These are phyloP conservation scores for Caerostris darwini DNA, from an alignment of 1,140 invertebrate genomes.

Conservation along the genomic window DNA sequence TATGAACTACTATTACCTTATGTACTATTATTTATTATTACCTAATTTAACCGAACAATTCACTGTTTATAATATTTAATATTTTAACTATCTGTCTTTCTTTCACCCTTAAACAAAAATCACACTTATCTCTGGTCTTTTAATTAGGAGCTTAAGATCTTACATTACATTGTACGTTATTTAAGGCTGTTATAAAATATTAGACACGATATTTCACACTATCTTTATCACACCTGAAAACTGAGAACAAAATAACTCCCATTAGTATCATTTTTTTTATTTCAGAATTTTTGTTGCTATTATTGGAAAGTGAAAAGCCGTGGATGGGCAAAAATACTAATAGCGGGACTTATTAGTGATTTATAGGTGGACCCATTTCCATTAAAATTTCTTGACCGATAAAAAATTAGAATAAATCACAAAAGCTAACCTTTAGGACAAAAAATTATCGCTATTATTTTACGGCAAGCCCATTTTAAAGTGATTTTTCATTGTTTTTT, in stretches of 20 bases:
- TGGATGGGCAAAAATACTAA: constrained; percentile 8
- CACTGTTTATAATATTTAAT: too few relatives aligned
- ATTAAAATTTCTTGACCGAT: neutral
- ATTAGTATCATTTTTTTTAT: too few relatives aligned
- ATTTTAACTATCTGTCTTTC: too few relatives aligned
- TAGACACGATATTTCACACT: neutral
- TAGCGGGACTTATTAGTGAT: constrained; percentile 7
- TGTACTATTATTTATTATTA: too few relatives aligned
- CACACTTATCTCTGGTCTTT: too few relatives aligned
- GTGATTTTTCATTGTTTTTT: neutral
- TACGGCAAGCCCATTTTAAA: neutral
- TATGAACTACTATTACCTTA: too few relatives aligned
- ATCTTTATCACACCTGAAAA: neutral
- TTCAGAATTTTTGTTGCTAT: constrained; percentile 6
- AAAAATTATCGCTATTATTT: constrained; percentile 8
- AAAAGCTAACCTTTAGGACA: constrained; percentile 6
- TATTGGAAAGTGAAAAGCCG: neutral
- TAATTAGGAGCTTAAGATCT: too few relatives aligned
- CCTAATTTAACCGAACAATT: too few relatives aligned
- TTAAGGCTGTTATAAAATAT: too few relatives aligned
- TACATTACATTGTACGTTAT: too few relatives aligned
- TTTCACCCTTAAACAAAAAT: too few relatives aligned
- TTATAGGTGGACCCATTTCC: neutral
- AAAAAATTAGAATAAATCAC: constrained; percentile 46
- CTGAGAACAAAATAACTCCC: too few relatives aligned